phyloP scores from a whole-genome alignment of 2,888 invertebrate species.

The Vanessa cardui region DNA sequence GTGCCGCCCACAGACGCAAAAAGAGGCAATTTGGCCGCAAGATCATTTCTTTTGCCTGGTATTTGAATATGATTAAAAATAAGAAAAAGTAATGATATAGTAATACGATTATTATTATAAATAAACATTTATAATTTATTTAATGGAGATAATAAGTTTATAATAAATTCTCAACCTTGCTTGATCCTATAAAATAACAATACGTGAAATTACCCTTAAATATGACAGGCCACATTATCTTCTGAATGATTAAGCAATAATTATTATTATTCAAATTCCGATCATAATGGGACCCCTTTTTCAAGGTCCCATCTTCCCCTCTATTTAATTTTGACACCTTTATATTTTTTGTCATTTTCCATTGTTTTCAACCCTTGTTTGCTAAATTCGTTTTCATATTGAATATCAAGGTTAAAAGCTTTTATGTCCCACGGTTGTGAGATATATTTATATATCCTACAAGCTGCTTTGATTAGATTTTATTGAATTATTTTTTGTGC shows the following conservation, averaged over 20 bases:
- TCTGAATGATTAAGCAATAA: constrained; percentile 37
- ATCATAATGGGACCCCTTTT: constrained; percentile 8
- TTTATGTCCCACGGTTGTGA: constrained; percentile 55
- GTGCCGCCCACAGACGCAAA: constrained; percentile 1
- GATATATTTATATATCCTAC: constrained; percentile 24
- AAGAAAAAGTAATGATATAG: no score
- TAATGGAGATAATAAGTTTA: neutral
- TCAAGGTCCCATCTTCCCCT: constrained; percentile 24
- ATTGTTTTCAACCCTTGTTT: constrained; percentile 57
- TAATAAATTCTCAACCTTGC: neutral
- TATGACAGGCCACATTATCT: neutral
- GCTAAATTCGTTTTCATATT: constrained; percentile 59
- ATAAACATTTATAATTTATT: no score
- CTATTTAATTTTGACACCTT: constrained; percentile 34
- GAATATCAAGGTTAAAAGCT: constrained; percentile 54
- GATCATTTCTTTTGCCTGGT: constrained; percentile 7
- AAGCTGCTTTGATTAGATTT: neutral
- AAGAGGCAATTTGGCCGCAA: constrained; percentile 11
- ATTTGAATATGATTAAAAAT: neutral
- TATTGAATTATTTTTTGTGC: no score
- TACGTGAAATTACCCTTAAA: neutral
- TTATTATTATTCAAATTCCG: constrained; percentile 35
- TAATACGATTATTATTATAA: no score
- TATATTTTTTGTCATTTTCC: constrained; percentile 43
- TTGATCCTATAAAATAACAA: neutral